Evolutionary conservation across 2,113 vertebrate genomes (phyloP), one percentile per base, ranked within the genome.

Genomic region (Turdus rufiventris): DNA sequence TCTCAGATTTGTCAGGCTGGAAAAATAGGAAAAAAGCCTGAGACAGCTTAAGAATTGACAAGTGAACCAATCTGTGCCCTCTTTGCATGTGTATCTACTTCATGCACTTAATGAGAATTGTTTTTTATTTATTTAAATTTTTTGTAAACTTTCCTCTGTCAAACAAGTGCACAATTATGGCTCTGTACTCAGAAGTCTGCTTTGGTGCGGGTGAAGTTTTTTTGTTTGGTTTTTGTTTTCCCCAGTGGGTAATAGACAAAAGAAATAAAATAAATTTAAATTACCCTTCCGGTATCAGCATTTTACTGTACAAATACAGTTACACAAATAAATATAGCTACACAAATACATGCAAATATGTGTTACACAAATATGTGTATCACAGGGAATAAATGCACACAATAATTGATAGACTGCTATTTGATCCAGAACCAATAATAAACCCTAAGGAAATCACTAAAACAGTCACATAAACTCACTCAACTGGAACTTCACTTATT

Each of bases 1-100:
- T 93, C 67, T 95, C 90, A 95, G 48, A 95, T 97, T 96, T 97
- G 89, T 97, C 94, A 96, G 91, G 57, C 89, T 93, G 85, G 45
- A 82, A 91, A 93, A 91, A 92, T 18, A 77, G 33, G 54, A 53
- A 45, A 54, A 89, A 89, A 95, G 57, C 58, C 51, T 5, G 8
- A 82, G 89, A 96, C 24, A 73, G 70, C 53, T 63, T 62, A 60
- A 54, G 45, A 89, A 83, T 24, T 94, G 91, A 75, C 88, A 96
- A 94, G 47, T 92, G 92, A 97, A 87, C 85, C 86, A 96, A 89
- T 85, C 70, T 5, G 10, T 91, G 86, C 45, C 43, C 67, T 65
- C 79, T 54, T 50, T 73, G 72, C 78, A 12, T 45, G 48, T 71
- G 79, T 78, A 51, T 63, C 56, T 71, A 48, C 77, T 91, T 93